Base-by-base conservation (phyloP, 2,888 invertebrate genomes). In the Leucoptera coffeella region DNA sequence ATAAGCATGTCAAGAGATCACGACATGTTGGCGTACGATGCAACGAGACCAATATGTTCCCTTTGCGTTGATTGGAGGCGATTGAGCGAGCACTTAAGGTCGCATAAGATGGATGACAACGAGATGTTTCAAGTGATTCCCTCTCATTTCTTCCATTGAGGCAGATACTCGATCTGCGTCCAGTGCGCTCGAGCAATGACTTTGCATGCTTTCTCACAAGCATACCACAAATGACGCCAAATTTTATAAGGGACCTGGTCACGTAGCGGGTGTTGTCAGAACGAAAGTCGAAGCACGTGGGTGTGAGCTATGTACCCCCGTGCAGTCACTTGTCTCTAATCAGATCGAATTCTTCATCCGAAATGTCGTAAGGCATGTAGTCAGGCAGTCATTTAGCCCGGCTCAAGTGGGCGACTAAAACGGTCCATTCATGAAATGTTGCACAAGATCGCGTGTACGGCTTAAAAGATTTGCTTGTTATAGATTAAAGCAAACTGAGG, bases 201-300 rank as follows among this genome's bases (percentile, higher is more conserved):
- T 50, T 50, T 43, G 43, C 47, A 48, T 45, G 50, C 46, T 47
- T 45, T 49, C 46, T 44, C 42, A 42, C n/a, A n/a, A n/a, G n/a
- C n/a, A n/a, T n/a, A n/a, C n/a, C n/a, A n/a, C n/a, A n/a, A n/a
- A n/a, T n/a, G n/a, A n/a, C n/a, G n/a, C n/a, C n/a, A n/a, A n/a
- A n/a, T n/a, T n/a, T n/a, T n/a, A n/a, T n/a, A n/a, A n/a, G n/a
- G n/a, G n/a, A n/a, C n/a, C 25, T 42, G 48, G 54, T 57, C 58
- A 60, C 55, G 55, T 57, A 53, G n/a, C 51, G 51, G 35, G 41
- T 38, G 48, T 38, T 44, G 54, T 47, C 52, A 52, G 62, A 56
- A 57, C 47, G 60, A 55, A 57, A 64, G 65, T 61, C 57, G 48
- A 30, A 52, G 61, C 61, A 67, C 65, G 48, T 64, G 67, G 55